Base-by-base conservation (phyloP, 2,888 invertebrate species). In the Ditylenchus weischeri region DNA sequence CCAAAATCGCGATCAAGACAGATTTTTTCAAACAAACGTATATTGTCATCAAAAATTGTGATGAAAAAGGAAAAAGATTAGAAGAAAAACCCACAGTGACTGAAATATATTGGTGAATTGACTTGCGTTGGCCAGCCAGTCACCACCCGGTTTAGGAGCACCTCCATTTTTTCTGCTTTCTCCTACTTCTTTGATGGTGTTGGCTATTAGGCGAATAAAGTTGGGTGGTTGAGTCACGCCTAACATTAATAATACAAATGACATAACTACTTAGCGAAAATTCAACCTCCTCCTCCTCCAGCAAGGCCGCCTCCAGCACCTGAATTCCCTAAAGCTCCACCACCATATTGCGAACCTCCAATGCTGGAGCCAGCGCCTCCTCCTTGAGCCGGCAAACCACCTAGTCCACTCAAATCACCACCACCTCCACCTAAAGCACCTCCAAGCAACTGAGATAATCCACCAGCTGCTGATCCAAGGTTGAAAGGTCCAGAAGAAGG, bases 31-130 rank as follows among this genome's bases (percentile, higher is more conserved):
- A 29, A 29, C 29, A 29, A 29, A 29, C 5, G 3, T 29, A 29
- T 29, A 2, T 2, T 29, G 29, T n/a, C n/a, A n/a, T n/a, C n/a
- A n/a, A n/a, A n/a, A n/a, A n/a, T 29, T 29, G 29, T 29, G n/a
- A 43, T 57, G 18, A 43, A 38, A n/a, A 43, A n/a, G 19, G 18
- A 57, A 18, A 70, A 57, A 69, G 8, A 15, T 43, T 43, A 15
- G n/a, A 18, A 63, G 62, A 18, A 23, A 13, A 73, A 76, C 75
- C 62, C 50, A 74, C 74, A 74, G 62, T 47, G 68, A 59, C 48
- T 66, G 66, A 51, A 74, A 47, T 13, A 74, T 58, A 59, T 69
- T 68, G n/a, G 68, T 65, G 64, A 74, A 65, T 62, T 75, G 75
- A 21, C 48, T 64, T 6, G 72, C 36, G 63, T 73, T 71, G 57